Evolutionary conservation across 2,113 vertebrate species (phyloP), one percentile per base, ranked within the genome.

Genomic region (Psammodynastes pulverulentus): DNA sequence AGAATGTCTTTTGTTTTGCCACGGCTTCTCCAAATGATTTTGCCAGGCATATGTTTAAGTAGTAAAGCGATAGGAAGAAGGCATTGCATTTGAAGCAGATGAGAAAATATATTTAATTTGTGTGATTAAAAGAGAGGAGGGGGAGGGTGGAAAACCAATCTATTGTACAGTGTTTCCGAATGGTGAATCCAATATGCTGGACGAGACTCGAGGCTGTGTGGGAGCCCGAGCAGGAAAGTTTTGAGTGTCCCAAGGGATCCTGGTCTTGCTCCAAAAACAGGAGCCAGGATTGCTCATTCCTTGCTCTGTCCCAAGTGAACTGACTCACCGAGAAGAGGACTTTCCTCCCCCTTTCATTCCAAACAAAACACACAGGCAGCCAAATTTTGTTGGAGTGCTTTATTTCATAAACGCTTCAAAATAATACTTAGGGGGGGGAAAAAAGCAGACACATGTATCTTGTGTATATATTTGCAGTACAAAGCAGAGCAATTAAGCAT

Each of bases 301-400:
- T 5, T 87, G 24, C 72, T 10, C 9, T 12, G 6, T 51, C 52
- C 39, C 12, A 7, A 45, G 85, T 48, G n/a, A 79, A 88, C 58
- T 3, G 9, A 48, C 9, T 3, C 62, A 29, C 26, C 52, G 15
- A 23, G 91, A 29, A 92, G 26, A 12, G 88, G 45, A 56, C 29
- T 85, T 39, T 26, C 34, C 52, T 9, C 17, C 52, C 34, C 89
- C 6, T 48, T 23, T 46, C 12, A 86, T 43, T 58, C 19, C 29
- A 5, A 89, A 97, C 94, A 97, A 94, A 97, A 95, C 93, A 97
- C 97, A 94, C 94, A 94, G 93, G 54, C 91, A 96, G 95, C 86
- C 95, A 93, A 29, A 92, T 84, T 89, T 90, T 97, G 96, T 97
- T 95, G 96, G 93, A 97, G 96, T 85, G 91, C 89, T 98, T 98